Evolutionary conservation across 2,113 vertebrate species (phyloP).

Genomic region (Ophiodon elongatus): DNA sequence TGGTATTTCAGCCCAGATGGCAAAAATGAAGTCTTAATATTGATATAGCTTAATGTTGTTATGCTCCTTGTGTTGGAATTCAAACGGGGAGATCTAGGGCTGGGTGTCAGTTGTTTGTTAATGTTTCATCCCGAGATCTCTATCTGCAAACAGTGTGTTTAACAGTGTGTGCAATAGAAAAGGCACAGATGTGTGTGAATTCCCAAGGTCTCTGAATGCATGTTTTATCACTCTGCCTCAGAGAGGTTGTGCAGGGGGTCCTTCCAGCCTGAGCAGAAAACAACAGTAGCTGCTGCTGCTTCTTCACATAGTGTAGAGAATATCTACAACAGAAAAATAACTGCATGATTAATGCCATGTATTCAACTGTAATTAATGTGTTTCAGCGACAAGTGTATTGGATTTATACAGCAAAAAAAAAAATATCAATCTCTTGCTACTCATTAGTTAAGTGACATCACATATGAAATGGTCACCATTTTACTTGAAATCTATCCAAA

Average conservation of each 20-base stretch:
- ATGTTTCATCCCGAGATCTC: conserved; percentile 63
- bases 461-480: neutral
- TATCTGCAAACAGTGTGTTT: conserved; percentile 69
- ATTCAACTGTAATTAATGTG: conserved; percentile 5
- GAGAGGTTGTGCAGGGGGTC: conserved; percentile 41
- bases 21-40: conserved; percentile 44
- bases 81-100: conserved; percentile 41
- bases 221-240: conserved; percentile 75
- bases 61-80: conserved; percentile 56
- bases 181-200: conserved; percentile 80
- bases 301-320: conserved; percentile 13
- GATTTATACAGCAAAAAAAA: neutral
- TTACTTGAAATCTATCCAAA: conserved; percentile 3
- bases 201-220: conserved; percentile 81
- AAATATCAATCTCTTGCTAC: neutral
- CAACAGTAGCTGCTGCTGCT: conserved; percentile 34
- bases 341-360: conserved; percentile 11
- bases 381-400: neutral
- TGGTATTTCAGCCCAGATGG: conserved; percentile 55
- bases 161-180: conserved; percentile 73
- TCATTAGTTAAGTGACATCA: conserved; percentile 11
- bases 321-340: conserved; percentile 8
- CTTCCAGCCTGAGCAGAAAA: conserved; percentile 46
- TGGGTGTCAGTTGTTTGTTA: conserved; percentile 71
- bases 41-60: conserved; percentile 58